These are phyloP conservation scores for Myotis daubentonii DNA, from an alignment of 2,797 vertebrate species.

Conservation along the genomic window DNA sequence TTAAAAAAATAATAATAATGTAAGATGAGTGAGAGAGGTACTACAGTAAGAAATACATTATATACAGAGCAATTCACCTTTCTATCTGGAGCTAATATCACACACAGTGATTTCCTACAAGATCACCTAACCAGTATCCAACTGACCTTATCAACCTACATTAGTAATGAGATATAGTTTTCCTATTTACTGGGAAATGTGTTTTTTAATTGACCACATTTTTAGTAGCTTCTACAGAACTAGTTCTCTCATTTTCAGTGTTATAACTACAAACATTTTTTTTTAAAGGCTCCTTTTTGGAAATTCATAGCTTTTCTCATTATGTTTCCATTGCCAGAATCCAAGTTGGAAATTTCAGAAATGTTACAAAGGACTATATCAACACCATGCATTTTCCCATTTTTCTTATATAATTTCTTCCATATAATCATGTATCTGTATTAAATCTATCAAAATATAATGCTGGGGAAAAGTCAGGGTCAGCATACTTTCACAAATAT, in stretches of 20 bases:
- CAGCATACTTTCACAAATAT: not conserved
- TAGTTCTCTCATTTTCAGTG: not conserved
- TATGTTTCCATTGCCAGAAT: not conserved
- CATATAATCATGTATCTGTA: not conserved
- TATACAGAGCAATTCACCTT: not conserved
- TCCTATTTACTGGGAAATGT: not conserved
- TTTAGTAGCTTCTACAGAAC: not conserved
- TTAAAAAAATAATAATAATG: constrained; percentile 58
- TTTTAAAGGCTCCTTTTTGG: not conserved
- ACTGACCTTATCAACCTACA: not conserved
- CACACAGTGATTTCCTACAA: not conserved
- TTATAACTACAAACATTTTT: not conserved
- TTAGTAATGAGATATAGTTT: not conserved
- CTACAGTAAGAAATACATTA: constrained; percentile 15
- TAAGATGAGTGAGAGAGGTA: constrained; percentile 51
- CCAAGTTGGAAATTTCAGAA: constrained; percentile 43
- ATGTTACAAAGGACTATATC: not conserved
- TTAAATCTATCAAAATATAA: constrained; percentile 21
- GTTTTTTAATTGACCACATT: constrained; percentile 57
- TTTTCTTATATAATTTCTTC: not conserved
- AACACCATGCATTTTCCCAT: not conserved
- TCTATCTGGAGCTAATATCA: not conserved
- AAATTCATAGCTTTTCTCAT: constrained; percentile 31
- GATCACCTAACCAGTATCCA: constrained; percentile 38
- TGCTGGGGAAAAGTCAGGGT: not conserved